Evolutionary conservation across 2,888 invertebrate species (phyloP).

Genomic region (Mythimna albipuncta): DNA sequence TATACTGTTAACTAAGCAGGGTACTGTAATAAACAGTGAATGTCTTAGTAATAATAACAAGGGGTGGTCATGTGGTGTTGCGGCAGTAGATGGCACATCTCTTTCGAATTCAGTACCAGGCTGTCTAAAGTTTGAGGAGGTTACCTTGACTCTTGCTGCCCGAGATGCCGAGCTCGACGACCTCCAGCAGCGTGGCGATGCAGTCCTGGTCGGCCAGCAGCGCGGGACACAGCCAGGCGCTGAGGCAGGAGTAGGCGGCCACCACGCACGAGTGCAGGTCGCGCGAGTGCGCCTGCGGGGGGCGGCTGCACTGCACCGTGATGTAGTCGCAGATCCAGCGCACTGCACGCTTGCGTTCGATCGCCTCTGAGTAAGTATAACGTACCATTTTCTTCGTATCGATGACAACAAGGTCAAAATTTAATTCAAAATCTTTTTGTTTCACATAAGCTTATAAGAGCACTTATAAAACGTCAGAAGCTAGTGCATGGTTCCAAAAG

Average conservation of each 20-base stretch:
- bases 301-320: slow-evolving; percentile 97
- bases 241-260: slow-evolving; percentile 97
- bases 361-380: slow-evolving; percentile 91
- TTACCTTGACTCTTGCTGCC: slow-evolving; percentile 95
- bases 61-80: neutral
- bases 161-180: slow-evolving; percentile 99
- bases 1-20: no score
- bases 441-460: no score
- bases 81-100: no score
- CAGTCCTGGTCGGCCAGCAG: slow-evolving; percentile 97
- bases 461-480: no score
- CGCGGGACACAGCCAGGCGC: slow-evolving; percentile 98
- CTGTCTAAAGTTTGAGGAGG: neutral
- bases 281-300: slow-evolving; percentile 97
- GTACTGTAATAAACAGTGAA: no score
- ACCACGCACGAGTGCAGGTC: slow-evolving; percentile 98
- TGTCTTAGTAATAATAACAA: no score
- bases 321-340: slow-evolving; percentile 99
- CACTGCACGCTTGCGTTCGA: slow-evolving; percentile 97
- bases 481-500: no score
- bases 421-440: no score
- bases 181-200: slow-evolving; percentile 97
- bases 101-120: no score
- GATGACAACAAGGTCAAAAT: no score
- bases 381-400: neutral